These are phyloP conservation scores for Prostheceraeus crozeri DNA, from an alignment of 2,888 invertebrate species.

Conservation along the genomic window DNA sequence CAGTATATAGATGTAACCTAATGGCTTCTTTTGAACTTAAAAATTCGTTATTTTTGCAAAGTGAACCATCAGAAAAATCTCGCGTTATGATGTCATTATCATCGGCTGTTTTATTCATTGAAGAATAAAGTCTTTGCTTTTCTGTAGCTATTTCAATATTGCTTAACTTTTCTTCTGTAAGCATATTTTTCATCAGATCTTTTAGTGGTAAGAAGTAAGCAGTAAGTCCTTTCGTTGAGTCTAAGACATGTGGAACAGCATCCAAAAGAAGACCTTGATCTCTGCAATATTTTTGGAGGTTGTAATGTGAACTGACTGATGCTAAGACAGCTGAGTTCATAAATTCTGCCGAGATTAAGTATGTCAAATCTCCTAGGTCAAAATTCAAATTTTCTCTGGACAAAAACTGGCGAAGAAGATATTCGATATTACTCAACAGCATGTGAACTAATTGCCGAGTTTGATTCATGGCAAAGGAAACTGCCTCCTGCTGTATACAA, in stretches of 20 bases:
- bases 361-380: constrained; percentile 2
- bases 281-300: constrained; percentile 9
- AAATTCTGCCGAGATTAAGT: constrained; percentile 3
- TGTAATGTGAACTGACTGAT: not conserved
- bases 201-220: constrained; percentile 7
- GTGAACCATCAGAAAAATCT: constrained; percentile 10
- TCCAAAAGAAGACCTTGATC: not conserved
- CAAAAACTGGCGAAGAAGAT: not conserved
- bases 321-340: constrained; percentile 5
- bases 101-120: not conserved
- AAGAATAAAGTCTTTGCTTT: not conserved
- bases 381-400: not conserved
- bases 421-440: not conserved
- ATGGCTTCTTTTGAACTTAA: constrained; percentile 7
- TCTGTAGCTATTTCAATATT: not conserved
- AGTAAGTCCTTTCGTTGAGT: not conserved
- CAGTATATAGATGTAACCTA: constrained; percentile 7
- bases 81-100: not conserved
- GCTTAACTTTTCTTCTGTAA: not conserved
- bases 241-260: not conserved
- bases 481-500: constrained; percentile 1
- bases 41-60: not conserved
- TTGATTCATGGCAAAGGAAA: not conserved
- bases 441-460: not conserved
- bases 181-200: constrained; percentile 1